Evolutionary conservation across 2,888 invertebrate genomes (phyloP).

Genomic region (Papilio demoleus): DNA sequence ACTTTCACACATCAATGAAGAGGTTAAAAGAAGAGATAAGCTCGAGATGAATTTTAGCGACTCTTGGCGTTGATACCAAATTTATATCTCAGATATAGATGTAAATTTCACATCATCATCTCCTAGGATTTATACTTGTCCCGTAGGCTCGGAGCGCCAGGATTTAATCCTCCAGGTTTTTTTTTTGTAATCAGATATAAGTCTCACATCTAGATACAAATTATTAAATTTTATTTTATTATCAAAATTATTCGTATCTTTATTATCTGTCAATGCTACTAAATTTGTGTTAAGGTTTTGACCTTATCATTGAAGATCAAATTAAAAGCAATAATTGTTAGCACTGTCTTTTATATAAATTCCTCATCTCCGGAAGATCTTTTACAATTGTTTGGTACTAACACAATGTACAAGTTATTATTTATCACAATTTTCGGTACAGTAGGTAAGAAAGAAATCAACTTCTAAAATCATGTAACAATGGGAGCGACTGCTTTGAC

Average conservation of each 20-base stretch:
- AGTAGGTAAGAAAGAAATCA: conserved; percentile 22
- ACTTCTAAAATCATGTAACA: not conserved
- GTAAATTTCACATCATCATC: too few relatives aligned
- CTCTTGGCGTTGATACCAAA: too few relatives aligned
- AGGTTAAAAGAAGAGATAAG: too few relatives aligned
- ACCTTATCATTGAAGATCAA: conserved; percentile 4
- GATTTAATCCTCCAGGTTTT: too few relatives aligned
- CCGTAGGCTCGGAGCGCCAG: too few relatives aligned
- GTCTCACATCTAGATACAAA: not conserved
- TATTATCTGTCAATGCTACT: conserved; percentile 24
- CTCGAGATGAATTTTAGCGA: too few relatives aligned
- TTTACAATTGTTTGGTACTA: not conserved
- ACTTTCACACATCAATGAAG: too few relatives aligned
- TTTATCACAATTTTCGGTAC: not conserved
- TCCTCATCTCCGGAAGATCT: not conserved
- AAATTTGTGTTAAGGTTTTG: conserved; percentile 32
- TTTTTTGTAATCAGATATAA: too few relatives aligned
- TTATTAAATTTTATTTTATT: not conserved
- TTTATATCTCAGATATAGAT: too few relatives aligned
- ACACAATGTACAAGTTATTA: conserved; percentile 22
- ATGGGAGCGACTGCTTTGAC: too few relatives aligned
- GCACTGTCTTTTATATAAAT: conserved; percentile 27
- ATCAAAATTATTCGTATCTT: not conserved
- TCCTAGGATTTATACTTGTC: too few relatives aligned
- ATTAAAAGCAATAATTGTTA: conserved; percentile 9